Evolutionary conservation across 2,797 vertebrate genomes (phyloP).

Genomic region (Paguma larvata): DNA sequence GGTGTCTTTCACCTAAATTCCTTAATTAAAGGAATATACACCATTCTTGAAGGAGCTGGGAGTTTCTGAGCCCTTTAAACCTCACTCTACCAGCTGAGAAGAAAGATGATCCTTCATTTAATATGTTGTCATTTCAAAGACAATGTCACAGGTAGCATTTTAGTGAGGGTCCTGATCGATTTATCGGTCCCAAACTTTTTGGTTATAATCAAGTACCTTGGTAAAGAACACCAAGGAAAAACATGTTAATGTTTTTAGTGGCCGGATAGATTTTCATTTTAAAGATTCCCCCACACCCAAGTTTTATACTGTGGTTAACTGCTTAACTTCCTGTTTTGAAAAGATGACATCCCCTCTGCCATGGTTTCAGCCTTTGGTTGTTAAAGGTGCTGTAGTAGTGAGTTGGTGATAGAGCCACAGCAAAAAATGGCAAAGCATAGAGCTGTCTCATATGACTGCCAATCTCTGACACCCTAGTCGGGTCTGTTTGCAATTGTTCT

Average conservation of each 20-base stretch:
- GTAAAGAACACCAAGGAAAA: conserved; percentile 27
- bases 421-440: neutral
- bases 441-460: neutral
- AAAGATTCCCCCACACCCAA: neutral
- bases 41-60: neutral
- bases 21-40: neutral
- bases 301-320: neutral
- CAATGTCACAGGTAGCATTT: neutral
- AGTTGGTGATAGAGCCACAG: neutral
- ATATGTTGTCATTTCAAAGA: neutral
- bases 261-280: neutral
- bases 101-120: neutral
- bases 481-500: neutral
- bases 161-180: neutral
- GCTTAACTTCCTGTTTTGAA: neutral
- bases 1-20: neutral
- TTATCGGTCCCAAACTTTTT: conserved; percentile 6
- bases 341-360: neutral
- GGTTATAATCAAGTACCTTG: neutral
- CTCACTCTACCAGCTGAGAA: neutral
- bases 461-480: neutral
- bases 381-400: neutral
- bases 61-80: neutral
- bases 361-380: neutral
- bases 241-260: neutral